Percentiles rank a stretch among this genome's conserved stretches.
These are phyloP conservation scores for Cygnus atratus DNA, from an alignment of 2,113 vertebrate genomes.

Conservation along the genomic window DNA sequence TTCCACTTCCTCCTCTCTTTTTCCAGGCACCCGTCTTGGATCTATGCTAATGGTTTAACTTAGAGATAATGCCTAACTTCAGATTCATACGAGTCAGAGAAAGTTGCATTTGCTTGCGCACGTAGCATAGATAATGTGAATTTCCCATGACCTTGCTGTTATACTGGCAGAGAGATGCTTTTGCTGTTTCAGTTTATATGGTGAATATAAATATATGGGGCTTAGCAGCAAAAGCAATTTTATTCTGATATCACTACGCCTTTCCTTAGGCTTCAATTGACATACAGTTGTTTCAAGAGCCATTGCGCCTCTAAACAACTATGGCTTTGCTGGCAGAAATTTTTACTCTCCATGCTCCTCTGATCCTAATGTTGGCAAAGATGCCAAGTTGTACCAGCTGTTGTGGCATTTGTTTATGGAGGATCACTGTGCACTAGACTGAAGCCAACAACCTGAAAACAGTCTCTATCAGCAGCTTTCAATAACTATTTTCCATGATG, in stretches of 20 bases:
- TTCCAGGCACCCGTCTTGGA: background rate
- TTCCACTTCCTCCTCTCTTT: background rate
- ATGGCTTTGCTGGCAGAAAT: background rate
- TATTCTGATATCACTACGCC: background rate
- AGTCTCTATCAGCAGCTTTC: background rate
- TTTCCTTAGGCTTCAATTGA: background rate
- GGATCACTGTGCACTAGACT: background rate
- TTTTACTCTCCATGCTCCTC: background rate
- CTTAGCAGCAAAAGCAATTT: background rate
- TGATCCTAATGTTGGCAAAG: background rate
- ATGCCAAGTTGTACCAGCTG: background rate
- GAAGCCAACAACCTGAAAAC: background rate
- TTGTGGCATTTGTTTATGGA: background rate
- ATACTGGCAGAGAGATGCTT: background rate
- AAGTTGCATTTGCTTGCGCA: background rate
- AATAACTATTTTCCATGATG: background rate
- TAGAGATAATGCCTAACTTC: background rate
- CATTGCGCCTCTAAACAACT: background rate
- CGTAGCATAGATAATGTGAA: background rate
- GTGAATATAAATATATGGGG: background rate
- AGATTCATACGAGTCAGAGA: background rate
- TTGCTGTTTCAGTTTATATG: background rate
- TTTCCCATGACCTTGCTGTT: background rate
- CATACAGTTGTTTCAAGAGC: background rate
- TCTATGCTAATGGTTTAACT: background rate